Conservation (phyloP, 1,140 invertebrate genomes). For the Batillaria attramentaria region DNA sequence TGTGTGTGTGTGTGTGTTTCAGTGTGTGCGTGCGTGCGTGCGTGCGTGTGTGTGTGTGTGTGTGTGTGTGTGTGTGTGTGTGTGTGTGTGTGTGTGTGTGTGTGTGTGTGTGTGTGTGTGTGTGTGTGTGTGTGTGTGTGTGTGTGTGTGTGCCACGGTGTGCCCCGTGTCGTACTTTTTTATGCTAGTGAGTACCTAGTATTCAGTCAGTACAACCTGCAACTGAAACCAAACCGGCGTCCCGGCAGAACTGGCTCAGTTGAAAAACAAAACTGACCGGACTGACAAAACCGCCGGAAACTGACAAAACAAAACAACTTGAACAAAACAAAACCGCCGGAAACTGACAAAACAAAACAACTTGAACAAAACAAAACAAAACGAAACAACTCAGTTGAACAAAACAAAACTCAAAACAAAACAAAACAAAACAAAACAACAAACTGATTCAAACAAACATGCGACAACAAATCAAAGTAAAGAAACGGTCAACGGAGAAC, state of each 20-base stretch:
- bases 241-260: background rate
- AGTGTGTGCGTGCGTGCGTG: background rate
- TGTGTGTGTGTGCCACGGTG: background rate
- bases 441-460: too few species aligned
- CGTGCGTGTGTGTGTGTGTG: background rate
- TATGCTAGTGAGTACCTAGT: background rate
- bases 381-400: too few species aligned
- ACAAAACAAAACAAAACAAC: too few species aligned
- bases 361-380: background rate
- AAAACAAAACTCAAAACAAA: too few species aligned
- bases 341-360: background rate
- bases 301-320: background rate
- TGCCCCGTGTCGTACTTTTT: background rate
- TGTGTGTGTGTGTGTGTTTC: background rate
- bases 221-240: too few species aligned
- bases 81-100: background rate
- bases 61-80: background rate
- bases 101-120: constrained; percentile 2
- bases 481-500: too few species aligned
- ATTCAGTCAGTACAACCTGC: too few species aligned
- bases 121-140: constrained; percentile 2
- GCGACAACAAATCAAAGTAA: too few species aligned
- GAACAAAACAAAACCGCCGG: background rate
- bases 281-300: background rate
- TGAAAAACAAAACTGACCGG: background rate